Conservation (phyloP, 2,113 vertebrate genomes). For the Mungos mungo region DNA sequence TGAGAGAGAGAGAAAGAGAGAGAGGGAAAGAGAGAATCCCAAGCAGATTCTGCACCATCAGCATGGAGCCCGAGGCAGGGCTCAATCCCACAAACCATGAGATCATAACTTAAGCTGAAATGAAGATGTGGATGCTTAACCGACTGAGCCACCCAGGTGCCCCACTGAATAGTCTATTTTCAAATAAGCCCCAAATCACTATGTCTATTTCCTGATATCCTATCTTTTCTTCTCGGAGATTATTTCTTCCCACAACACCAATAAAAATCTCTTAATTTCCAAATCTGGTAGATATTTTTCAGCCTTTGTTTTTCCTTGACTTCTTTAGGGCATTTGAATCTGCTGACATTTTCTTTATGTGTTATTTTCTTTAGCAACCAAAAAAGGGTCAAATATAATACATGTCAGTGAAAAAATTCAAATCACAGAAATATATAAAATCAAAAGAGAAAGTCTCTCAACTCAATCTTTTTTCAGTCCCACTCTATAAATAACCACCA, state of each 20-base stretch:
- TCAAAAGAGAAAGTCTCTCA: background rate
- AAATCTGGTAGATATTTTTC: constrained; percentile 7
- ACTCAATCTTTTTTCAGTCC: background rate
- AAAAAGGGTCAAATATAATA: background rate
- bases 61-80: no score
- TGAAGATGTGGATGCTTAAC: no score
- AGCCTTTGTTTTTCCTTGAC: constrained; percentile 1
- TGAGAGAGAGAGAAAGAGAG: no score
- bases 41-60: no score
- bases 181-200: background rate
- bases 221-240: constrained; percentile 33
- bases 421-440: background rate
- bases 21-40: no score
- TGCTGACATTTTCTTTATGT: constrained; percentile 21
- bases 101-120: no score
- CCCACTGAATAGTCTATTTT: background rate
- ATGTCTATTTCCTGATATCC: background rate
- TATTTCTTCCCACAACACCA: background rate
- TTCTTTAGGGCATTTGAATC: background rate
- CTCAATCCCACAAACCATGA: no score
- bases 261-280: constrained; percentile 29
- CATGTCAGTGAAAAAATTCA: constrained; percentile 12
- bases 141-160: no score
- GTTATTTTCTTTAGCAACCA: constrained; percentile 3
- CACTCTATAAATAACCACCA: background rate